phyloP scores from a whole-genome alignment of 2,797 vertebrate species.

The Ctenopoma multispine region DNA sequence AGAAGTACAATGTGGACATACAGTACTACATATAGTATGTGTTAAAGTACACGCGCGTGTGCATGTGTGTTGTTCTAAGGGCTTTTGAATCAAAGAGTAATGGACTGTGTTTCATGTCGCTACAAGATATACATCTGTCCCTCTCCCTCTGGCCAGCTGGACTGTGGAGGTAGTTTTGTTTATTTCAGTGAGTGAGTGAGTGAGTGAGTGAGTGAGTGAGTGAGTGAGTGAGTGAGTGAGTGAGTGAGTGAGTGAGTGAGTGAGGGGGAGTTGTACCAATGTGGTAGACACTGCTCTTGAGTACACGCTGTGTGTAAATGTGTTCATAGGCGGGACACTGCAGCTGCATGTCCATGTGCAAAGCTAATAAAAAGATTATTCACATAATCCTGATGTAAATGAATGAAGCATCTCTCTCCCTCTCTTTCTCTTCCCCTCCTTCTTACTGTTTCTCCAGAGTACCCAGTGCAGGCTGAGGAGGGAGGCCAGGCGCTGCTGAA shows the following conservation, averaged over 20 bases:
- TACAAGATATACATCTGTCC: conserved; percentile 74
- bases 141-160: conserved; percentile 58
- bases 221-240: too few relatives aligned
- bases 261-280: not conserved
- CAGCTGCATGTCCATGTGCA: conserved; percentile 61
- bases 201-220: not conserved
- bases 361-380: conserved; percentile 65
- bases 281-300: not conserved
- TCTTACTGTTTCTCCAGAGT: conserved; percentile 45
- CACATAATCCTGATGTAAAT: conserved; percentile 59
- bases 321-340: conserved; percentile 36
- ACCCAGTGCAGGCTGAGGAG: conserved; percentile 69
- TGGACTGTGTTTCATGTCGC: conserved; percentile 79
- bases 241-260: not conserved
- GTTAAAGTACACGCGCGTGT: conserved; percentile 15
- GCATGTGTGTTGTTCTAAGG: conserved; percentile 66
- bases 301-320: conserved; percentile 43
- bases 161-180: conserved; percentile 74
- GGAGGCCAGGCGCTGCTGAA: conserved; percentile 77
- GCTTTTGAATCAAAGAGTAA: conserved; percentile 77
- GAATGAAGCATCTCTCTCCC: conserved; percentile 27
- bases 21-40: not conserved
- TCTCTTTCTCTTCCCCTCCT: conserved; percentile 12
- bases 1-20: conserved; percentile 1
- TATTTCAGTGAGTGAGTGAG: conserved; percentile 4